phyloP scores from a whole-genome alignment of 2,888 invertebrate genomes.

The Dioctria rufipes region DNA sequence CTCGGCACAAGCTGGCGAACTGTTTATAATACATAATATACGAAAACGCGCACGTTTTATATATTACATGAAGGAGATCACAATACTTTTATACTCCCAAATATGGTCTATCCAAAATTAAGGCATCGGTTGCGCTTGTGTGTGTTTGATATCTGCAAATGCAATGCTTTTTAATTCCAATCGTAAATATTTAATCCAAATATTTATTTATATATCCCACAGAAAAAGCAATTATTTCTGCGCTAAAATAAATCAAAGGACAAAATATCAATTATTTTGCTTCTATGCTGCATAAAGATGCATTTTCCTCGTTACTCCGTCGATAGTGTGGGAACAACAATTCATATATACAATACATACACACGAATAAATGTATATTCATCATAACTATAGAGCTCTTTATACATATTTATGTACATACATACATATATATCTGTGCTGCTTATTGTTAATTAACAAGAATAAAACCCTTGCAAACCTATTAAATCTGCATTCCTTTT shows the following conservation, averaged over 20 bases:
- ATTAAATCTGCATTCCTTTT: conserved; percentile 27
- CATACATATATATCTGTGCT: background rate
- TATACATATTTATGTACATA: no score
- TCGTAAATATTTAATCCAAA: background rate
- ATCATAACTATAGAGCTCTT: no score
- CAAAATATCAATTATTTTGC: background rate
- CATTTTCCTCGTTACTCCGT: background rate
- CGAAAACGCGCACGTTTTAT: conserved; percentile 4
- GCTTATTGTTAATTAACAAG: conserved; percentile 30
- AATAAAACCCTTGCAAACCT: background rate
- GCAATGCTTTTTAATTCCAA: conserved; percentile 8
- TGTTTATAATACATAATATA: background rate
- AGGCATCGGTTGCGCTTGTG: background rate
- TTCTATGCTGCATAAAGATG: background rate
- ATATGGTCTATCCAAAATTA: conserved; percentile 1
- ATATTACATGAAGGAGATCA: background rate
- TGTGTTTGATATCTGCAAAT: background rate
- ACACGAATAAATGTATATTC: no score
- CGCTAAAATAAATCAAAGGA: conserved; percentile 1
- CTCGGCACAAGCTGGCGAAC: background rate
- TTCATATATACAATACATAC: no score
- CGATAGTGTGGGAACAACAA: no score
- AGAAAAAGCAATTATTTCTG: conserved; percentile 24
- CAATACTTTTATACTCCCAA: conserved; percentile 7
- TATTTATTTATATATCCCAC: conserved; percentile 23